A percentile compares a stretch with the other conserved stretches of the same genome.
phyloP scores from a whole-genome alignment of 2,888 invertebrate species.

The Panzeria rudis region DNA sequence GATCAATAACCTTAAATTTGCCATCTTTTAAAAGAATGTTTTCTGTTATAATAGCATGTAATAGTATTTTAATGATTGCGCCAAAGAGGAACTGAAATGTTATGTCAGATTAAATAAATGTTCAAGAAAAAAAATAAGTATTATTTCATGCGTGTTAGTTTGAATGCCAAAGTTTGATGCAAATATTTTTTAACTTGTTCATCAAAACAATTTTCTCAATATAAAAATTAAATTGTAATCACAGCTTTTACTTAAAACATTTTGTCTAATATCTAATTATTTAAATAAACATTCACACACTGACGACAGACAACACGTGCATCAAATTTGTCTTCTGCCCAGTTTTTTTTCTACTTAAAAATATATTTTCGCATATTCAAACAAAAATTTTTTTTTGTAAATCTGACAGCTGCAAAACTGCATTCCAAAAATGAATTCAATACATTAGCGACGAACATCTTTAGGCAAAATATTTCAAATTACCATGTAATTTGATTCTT shows the following conservation, averaged over 20 bases:
- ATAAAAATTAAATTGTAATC: background rate
- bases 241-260: too few relatives aligned
- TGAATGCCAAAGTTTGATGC: too few relatives aligned
- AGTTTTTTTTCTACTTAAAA: background rate
- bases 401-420: constrained; percentile 54
- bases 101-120: too few relatives aligned
- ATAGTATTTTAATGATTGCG: background rate
- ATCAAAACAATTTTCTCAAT: background rate
- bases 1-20: background rate
- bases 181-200: background rate
- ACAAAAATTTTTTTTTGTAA: background rate
- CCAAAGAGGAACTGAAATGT: too few relatives aligned
- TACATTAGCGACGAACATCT: constrained; percentile 1
- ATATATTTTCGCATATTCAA: constrained; percentile 12
- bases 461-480: constrained; percentile 21
- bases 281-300: background rate
- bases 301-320: constrained; percentile 12
- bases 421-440: constrained; percentile 33
- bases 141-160: too few relatives aligned
- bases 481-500: constrained; percentile 25
- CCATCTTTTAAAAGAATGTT: background rate
- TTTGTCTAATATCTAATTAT: background rate
- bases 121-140: too few relatives aligned
- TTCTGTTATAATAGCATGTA: background rate
- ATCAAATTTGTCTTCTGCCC: background rate